phyloP scores from a whole-genome alignment of 1,140 invertebrate species.

The Trissolcus basalis region DNA sequence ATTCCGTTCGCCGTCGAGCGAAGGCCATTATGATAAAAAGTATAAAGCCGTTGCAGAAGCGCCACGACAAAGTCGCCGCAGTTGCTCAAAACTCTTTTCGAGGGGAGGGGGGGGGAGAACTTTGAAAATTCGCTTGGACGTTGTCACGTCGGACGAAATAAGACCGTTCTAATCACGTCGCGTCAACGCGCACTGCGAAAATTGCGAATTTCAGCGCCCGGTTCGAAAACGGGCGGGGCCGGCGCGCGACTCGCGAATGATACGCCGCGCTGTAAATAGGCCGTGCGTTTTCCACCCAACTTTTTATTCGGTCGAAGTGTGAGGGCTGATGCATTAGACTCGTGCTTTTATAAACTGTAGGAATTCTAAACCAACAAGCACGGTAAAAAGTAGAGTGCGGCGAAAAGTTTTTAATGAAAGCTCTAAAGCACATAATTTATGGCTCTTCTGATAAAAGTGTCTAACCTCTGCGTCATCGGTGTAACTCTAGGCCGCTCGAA shows the following conservation, averaged over 20 bases:
- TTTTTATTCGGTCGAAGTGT: slow-evolving; percentile 18
- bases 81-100: no score
- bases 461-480: slow-evolving; percentile 30
- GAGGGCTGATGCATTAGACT: slow-evolving; percentile 22
- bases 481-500: slow-evolving; percentile 29
- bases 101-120: slow-evolving; percentile 22
- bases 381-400: slow-evolving; percentile 26
- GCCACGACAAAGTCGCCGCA: slow-evolving; percentile 17
- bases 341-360: slow-evolving; percentile 26
- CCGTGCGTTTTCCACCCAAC: slow-evolving; percentile 1
- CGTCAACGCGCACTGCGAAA: neutral
- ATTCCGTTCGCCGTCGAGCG: slow-evolving; percentile 12
- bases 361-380: slow-evolving; percentile 37
- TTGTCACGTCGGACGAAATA: slow-evolving; percentile 13
- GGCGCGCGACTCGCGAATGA: no score
- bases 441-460: slow-evolving; percentile 37
- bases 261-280: neutral
- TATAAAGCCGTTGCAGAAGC: slow-evolving; percentile 37
- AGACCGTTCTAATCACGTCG: slow-evolving; percentile 29
- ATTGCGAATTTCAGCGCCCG: slow-evolving; percentile 1
- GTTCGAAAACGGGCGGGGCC: no score
- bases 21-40: slow-evolving; percentile 39
- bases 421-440: slow-evolving; percentile 44
- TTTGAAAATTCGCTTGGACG: slow-evolving; percentile 24
- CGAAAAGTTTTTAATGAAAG: slow-evolving; percentile 44